Evolutionary conservation across 2,888 invertebrate genomes (phyloP).

Genomic region (Protodeltote pygarga): DNA sequence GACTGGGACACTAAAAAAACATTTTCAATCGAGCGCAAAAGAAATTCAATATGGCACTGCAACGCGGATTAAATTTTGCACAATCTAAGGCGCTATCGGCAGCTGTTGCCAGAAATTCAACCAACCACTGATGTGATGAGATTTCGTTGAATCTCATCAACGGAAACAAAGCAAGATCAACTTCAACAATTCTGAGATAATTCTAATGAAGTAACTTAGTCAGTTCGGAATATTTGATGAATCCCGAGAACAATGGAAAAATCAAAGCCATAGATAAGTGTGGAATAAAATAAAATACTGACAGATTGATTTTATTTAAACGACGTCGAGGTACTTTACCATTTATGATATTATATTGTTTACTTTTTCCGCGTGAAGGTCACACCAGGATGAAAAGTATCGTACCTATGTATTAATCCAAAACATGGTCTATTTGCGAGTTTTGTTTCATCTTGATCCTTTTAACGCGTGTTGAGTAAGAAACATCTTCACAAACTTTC

Average conservation of each 20-base stretch:
- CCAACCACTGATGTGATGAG: conserved; percentile 70
- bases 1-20: conserved; percentile 78
- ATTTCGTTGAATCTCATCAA: no score
- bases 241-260: conserved; percentile 37
- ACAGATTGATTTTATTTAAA: no score
- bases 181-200: conserved; percentile 58
- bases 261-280: conserved; percentile 38
- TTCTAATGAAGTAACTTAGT: conserved; percentile 49
- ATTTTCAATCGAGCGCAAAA: conserved; percentile 79
- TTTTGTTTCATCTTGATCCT: no score
- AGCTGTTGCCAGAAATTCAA: conserved; percentile 80
- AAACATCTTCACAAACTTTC: no score
- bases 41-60: conserved; percentile 83
- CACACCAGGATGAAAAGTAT: no score
- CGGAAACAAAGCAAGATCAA: conserved; percentile 60
- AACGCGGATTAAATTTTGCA: conserved; percentile 83
- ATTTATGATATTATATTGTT: no score
- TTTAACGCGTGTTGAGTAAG: no score
- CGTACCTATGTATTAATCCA: no score
- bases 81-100: conserved; percentile 78
- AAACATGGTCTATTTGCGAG: no score
- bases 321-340: no score
- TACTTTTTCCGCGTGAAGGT: no score
- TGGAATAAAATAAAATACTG: no score
- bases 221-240: conserved; percentile 18